phyloP scores from a whole-genome alignment of 2,888 invertebrate genomes.

The Ametastegia equiseti region DNA sequence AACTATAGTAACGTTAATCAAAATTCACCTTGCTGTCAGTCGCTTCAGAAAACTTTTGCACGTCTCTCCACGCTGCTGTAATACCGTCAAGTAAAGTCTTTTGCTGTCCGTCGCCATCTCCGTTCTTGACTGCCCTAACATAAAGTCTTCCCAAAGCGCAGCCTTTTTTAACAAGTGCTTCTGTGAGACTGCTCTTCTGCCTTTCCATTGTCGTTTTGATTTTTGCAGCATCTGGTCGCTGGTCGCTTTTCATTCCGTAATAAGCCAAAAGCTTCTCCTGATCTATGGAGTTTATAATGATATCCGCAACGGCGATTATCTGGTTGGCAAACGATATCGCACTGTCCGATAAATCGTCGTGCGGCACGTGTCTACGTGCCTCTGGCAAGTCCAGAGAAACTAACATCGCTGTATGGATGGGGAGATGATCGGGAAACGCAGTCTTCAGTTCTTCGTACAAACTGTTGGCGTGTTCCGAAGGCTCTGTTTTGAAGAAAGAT shows the following conservation, averaged over 20 bases:
- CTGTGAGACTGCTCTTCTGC: constrained; percentile 87
- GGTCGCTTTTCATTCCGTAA: constrained; percentile 91
- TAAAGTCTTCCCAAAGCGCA: constrained; percentile 83
- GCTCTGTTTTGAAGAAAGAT: constrained; percentile 71
- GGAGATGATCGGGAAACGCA: constrained; percentile 86
- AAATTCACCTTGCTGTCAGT: constrained; percentile 86
- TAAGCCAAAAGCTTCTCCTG: constrained; percentile 88
- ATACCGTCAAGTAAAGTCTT: constrained; percentile 79
- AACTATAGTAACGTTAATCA: constrained; percentile 26
- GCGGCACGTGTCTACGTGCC: constrained; percentile 75
- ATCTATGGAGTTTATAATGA: constrained; percentile 85
- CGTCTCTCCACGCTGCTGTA: constrained; percentile 81
- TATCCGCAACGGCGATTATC: constrained; percentile 81
- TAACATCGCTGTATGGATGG: constrained; percentile 88
- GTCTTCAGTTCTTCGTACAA: constrained; percentile 87
- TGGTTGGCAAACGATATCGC: constrained; percentile 74
- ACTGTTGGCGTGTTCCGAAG: constrained; percentile 82
- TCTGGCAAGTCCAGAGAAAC: constrained; percentile 85
- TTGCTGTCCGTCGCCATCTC: constrained; percentile 67
- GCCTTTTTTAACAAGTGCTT: constrained; percentile 88
- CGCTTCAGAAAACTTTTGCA: constrained; percentile 89
- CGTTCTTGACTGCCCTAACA: constrained; percentile 70
- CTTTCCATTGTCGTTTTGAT: constrained; percentile 92
- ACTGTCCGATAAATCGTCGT: constrained; percentile 70
- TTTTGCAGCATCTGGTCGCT: constrained; percentile 88